Evolutionary conservation across 2,113 vertebrate species (phyloP), one percentile per base, ranked within the genome.

Genomic region (Rutilus rutilus): DNA sequence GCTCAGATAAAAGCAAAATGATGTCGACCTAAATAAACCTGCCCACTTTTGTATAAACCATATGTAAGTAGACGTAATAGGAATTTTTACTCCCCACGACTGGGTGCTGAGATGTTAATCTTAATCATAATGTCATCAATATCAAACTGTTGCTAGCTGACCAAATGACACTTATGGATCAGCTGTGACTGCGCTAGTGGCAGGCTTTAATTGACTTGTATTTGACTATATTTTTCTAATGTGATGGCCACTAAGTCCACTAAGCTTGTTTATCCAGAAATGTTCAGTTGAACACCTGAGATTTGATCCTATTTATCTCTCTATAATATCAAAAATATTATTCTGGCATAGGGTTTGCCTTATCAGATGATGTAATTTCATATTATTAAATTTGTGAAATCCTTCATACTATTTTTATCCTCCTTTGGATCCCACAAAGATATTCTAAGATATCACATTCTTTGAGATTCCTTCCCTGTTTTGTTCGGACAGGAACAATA

Each of bases 391-490:
- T 54, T 0, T 5, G 45, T 54, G 12, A 52, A 82, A 69, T 36
- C 3, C 25, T 52, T 82, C 30, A 2, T 27, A 6, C 60, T 50
- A 64, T 65, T 30, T 69, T 77, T 54, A 19, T 27, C 17, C 47
- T 30, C 47, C 5, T 54, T 77, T 54, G 25, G 14, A 54, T 69
- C 25, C 62, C 62, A 82, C 62, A 82, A 69, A 69, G 27, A 65
- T 52, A 82, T 69, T 69, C 17, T 33, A 23, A 67, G 60, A 67
- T 82, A 67, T 67, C 45, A 36, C 62, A 69, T 67, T 69, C 80
- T 65, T 82, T 30, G 25, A 21, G 45, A 67, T 82, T 67, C 79
- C n/a, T 33, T 82, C 42, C 10, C 25, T 82, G 80, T 30, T 82
- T 14, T 69, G 62, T 82, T 82, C 6, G 19, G 59, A 69, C 54